phyloP scores from a whole-genome alignment of 2,113 vertebrate genomes.

The Ictalurus punctatus region DNA sequence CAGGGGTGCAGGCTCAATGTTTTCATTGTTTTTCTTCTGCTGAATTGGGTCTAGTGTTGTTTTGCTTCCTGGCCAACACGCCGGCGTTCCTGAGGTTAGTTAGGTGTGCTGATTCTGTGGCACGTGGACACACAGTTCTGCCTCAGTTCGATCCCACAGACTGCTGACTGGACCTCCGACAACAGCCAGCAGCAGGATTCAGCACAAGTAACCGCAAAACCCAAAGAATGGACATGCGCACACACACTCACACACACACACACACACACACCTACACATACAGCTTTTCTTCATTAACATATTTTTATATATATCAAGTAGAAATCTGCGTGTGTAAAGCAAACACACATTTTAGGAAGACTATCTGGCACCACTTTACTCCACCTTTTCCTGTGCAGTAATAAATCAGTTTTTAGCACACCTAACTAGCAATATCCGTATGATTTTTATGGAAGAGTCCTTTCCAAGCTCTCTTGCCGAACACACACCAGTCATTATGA shows the following conservation, averaged over 20 bases:
- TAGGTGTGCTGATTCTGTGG: conserved; percentile 56
- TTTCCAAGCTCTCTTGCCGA: neutral
- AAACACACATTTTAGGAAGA: neutral
- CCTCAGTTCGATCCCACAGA: conserved; percentile 39
- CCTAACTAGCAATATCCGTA: conserved; percentile 6
- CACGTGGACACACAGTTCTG: conserved; percentile 45
- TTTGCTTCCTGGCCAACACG: conserved; percentile 58
- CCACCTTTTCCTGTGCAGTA: neutral
- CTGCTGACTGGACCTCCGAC: conserved; percentile 51
- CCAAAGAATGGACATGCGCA: conserved; percentile 28
- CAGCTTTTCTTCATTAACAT: neutral
- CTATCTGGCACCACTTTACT: conserved; percentile 15
- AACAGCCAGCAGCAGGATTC: conserved; percentile 27
- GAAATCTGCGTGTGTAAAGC: neutral
- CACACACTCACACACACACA: neutral
- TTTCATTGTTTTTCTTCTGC: conserved; percentile 75
- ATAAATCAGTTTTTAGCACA: conserved; percentile 29
- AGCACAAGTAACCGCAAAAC: conserved; percentile 42
- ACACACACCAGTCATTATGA: neutral
- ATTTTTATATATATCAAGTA: neutral
- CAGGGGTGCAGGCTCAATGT: conserved; percentile 71
- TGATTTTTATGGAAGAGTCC: neutral
- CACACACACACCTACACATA: neutral
- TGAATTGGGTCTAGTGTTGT: conserved; percentile 68
- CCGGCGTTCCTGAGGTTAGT: conserved; percentile 52